phyloP scores from a whole-genome alignment of 1,140 invertebrate species.

The Drosophila obscura region DNA sequence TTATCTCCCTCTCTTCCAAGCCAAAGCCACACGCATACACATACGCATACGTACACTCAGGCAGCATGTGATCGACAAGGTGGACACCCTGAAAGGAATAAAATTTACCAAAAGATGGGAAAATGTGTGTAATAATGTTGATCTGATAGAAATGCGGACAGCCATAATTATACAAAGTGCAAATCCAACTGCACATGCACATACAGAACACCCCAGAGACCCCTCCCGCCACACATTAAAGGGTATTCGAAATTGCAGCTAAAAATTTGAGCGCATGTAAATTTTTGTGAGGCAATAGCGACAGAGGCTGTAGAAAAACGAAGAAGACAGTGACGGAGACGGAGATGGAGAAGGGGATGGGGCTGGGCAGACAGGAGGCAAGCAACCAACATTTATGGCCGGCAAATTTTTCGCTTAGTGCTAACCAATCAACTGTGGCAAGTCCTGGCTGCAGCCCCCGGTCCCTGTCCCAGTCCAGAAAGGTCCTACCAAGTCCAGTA shows the following conservation, averaged over 20 bases:
- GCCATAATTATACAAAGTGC: too few species aligned
- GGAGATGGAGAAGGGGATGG: neutral
- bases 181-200: too few species aligned
- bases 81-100: too few species aligned
- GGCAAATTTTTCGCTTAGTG: slow-evolving; percentile 71
- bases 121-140: too few species aligned
- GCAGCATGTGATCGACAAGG: too few species aligned
- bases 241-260: neutral
- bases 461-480: slow-evolving; percentile 10
- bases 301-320: slow-evolving; percentile 5
- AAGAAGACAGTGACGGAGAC: neutral
- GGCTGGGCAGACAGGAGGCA: neutral
- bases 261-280: slow-evolving; percentile 61
- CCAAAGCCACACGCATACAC: too few species aligned
- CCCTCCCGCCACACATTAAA: too few species aligned
- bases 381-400: slow-evolving; percentile 64
- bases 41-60: too few species aligned
- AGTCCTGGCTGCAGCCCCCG: slow-evolving; percentile 15
- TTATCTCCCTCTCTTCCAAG: too few species aligned
- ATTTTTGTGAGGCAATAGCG: slow-evolving; percentile 30
- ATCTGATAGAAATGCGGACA: too few species aligned
- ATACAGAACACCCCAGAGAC: too few species aligned
- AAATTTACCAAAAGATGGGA: too few species aligned
- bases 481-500: neutral
- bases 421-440: slow-evolving; percentile 71